These are phyloP conservation scores for Leptogaster cylindrica DNA, from an alignment of 2,888 invertebrate genomes.

Conservation along the genomic window DNA sequence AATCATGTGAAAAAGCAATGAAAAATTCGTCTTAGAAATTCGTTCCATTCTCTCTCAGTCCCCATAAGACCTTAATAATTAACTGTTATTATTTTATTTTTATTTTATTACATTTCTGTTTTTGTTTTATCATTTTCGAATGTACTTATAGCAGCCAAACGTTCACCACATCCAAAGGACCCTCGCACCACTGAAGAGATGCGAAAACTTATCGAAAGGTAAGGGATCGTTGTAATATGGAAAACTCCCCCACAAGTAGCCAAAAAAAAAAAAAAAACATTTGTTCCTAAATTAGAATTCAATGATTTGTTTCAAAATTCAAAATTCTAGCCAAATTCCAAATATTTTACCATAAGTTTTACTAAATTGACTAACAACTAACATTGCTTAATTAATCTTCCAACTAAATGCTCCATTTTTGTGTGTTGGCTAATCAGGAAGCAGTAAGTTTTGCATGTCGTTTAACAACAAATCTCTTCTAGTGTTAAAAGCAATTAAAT, in stretches of 20 bases:
- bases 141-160: conserved; percentile 63
- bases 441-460: conserved; percentile 51
- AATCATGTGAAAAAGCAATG: too few species aligned
- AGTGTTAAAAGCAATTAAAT: background rate
- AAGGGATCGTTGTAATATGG: conserved; percentile 64
- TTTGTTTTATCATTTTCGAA: conserved; percentile 38
- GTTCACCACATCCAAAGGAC: conserved; percentile 81
- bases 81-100: conserved; percentile 2
- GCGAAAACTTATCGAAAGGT: conserved; percentile 97
- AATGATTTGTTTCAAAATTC: background rate
- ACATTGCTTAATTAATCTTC: conserved; percentile 36
- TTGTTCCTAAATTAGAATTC: conserved; percentile 14
- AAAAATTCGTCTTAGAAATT: too few species aligned
- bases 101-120: conserved; percentile 26
- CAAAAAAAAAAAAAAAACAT: background rate
- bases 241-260: background rate
- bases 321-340: background rate
- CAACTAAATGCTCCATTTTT: conserved; percentile 36
- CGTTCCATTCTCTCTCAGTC: too few species aligned
- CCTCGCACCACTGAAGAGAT: conserved; percentile 94
- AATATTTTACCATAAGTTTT: conserved; percentile 1
- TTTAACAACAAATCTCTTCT: conserved; percentile 1
- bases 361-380: conserved; percentile 31
- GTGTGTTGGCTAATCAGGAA: conserved; percentile 50
- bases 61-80: too few species aligned